A percentile compares a stretch with the other conserved stretches of the same genome.
These are phyloP conservation scores for Xiphias gladius DNA, from an alignment of 2,113 vertebrate genomes.

Conservation along the genomic window DNA sequence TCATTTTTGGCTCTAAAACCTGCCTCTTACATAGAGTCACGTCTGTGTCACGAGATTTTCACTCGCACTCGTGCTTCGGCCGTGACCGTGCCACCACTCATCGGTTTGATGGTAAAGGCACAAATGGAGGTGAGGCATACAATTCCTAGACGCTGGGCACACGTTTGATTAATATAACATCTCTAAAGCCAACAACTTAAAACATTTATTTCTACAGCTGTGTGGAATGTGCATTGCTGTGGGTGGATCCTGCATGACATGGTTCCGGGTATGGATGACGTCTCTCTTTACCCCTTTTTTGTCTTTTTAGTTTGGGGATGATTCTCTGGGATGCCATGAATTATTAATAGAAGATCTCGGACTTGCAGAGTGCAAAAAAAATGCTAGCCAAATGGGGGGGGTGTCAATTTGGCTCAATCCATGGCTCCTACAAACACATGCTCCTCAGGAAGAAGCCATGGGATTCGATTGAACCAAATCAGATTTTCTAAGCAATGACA, in stretches of 20 bases:
- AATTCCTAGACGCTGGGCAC: background rate
- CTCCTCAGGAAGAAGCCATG: background rate
- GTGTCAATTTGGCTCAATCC: conserved; percentile 1
- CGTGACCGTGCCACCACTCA: conserved; percentile 6
- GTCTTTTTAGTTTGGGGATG: conserved; percentile 34
- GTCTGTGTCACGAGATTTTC: background rate
- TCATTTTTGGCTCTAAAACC: background rate
- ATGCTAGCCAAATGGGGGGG: conserved; percentile 19
- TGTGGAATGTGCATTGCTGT: background rate
- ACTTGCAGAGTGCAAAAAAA: conserved; percentile 23
- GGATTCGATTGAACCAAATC: background rate
- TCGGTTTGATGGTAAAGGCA: background rate
- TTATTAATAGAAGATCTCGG: conserved; percentile 43
- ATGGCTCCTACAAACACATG: background rate
- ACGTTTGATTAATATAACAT: background rate
- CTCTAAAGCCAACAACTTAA: background rate
- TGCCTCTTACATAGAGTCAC: background rate
- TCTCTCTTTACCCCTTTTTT: background rate
- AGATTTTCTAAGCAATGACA: background rate
- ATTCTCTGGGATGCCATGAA: conserved; percentile 45
- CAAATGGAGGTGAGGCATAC: background rate
- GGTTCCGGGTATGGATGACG: conserved; percentile 15
- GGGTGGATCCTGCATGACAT: background rate
- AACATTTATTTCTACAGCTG: background rate
- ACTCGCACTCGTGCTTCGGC: background rate